Conservation (phyloP, 1,140 invertebrate species). For the Cydia splendana region DNA sequence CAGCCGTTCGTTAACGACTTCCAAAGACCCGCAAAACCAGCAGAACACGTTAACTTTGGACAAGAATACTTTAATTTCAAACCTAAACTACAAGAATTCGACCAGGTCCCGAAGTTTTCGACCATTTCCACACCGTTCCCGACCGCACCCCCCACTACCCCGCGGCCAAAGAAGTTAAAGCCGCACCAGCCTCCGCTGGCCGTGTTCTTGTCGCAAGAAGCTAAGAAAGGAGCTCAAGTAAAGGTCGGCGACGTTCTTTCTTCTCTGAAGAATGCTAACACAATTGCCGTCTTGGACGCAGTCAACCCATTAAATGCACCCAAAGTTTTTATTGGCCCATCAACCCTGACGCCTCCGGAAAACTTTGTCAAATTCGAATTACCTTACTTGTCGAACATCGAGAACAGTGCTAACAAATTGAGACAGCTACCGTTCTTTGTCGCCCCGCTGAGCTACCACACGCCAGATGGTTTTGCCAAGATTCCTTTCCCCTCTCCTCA, state of each 20-base stretch:
- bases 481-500: conserved; percentile 91
- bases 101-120: conserved; percentile 60
- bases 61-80: conserved; percentile 62
- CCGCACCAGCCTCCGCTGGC: conserved; percentile 91
- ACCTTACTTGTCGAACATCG: conserved; percentile 88
- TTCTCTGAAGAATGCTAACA: conserved; percentile 84
- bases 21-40: conserved; percentile 48
- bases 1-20: conserved; percentile 60
- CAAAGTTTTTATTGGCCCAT: conserved; percentile 89
- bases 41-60: conserved; percentile 49
- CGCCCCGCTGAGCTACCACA: conserved; percentile 89
- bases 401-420: conserved; percentile 86
- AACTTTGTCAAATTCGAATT: conserved; percentile 90
- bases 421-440: conserved; percentile 90
- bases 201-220: conserved; percentile 84
- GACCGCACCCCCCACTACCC: conserved; percentile 71
- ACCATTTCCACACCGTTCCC: conserved; percentile 73
- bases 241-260: conserved; percentile 85
- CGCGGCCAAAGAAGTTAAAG: conserved; percentile 81
- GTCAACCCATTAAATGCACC: conserved; percentile 83
- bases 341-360: conserved; percentile 84
- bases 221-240: conserved; percentile 71
- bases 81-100: conserved; percentile 52
- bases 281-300: conserved; percentile 88
- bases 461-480: conserved; percentile 89